Evolutionary conservation across 2,113 vertebrate genomes (phyloP).

Genomic region (Emydocephalus ijimae): DNA sequence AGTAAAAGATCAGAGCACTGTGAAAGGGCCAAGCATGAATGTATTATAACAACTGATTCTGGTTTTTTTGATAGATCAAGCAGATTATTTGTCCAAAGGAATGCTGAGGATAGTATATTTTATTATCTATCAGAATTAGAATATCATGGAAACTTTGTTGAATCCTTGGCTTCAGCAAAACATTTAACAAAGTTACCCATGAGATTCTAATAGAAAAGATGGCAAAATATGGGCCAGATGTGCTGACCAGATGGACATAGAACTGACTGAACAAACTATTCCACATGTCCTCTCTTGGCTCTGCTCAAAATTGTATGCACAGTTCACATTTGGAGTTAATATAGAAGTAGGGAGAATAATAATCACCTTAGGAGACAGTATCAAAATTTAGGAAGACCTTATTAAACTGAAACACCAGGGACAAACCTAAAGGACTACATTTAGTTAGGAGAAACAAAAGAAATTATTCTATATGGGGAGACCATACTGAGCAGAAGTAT

Average conservation of each 20-base stretch:
- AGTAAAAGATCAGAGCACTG: too few relatives aligned
- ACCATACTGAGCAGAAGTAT: neutral
- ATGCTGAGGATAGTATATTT: neutral
- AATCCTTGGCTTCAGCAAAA: neutral
- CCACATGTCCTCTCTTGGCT: too few relatives aligned
- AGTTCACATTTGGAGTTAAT: neutral
- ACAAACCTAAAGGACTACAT: neutral
- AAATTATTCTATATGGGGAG: neutral
- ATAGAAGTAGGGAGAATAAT: neutral
- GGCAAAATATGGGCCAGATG: neutral
- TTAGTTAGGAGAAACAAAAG: neutral
- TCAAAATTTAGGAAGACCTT: neutral
- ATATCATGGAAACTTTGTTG: too few relatives aligned
- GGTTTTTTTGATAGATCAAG: neutral
- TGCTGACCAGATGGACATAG: neutral
- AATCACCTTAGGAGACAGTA: neutral
- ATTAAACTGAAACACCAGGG: neutral
- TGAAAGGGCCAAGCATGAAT: neutral
- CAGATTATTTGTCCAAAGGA: too few relatives aligned
- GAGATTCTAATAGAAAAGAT: neutral
- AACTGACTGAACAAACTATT: neutral
- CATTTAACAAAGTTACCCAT: neutral
- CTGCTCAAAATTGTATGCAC: too few relatives aligned
- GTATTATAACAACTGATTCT: neutral
- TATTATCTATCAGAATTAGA: neutral